These are phyloP conservation scores for Acleris literana DNA, from an alignment of 2,888 invertebrate species.

Conservation along the genomic window DNA sequence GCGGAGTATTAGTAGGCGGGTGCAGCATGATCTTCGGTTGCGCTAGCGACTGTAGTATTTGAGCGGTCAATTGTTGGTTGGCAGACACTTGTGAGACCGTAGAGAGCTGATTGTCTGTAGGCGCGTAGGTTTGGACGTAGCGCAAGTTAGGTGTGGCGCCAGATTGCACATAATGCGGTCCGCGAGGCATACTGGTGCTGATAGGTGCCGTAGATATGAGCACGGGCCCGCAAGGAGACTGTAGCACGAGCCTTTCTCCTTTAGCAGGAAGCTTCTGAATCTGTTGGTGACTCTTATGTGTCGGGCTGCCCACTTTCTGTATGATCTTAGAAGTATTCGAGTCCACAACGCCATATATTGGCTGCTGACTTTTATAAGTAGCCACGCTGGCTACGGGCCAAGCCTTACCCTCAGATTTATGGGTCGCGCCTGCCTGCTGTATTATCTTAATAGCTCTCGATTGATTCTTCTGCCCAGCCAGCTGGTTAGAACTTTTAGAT, in stretches of 20 bases:
- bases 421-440: slow-evolving; percentile 72
- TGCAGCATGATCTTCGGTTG: slow-evolving; percentile 75
- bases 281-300: slow-evolving; percentile 62
- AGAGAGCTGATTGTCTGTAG: slow-evolving; percentile 65
- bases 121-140: slow-evolving; percentile 73
- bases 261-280: slow-evolving; percentile 66
- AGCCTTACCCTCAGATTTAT: slow-evolving; percentile 71
- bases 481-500: slow-evolving; percentile 65
- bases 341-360: slow-evolving; percentile 65
- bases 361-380: slow-evolving; percentile 69
- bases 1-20: slow-evolving; percentile 37
- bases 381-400: slow-evolving; percentile 70
- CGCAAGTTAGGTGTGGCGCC: slow-evolving; percentile 75
- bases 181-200: slow-evolving; percentile 69
- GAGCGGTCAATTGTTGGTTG: slow-evolving; percentile 85
- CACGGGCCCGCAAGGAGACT: slow-evolving; percentile 76
- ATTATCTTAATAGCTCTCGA: slow-evolving; percentile 83
- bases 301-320: slow-evolving; percentile 77
- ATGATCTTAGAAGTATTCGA: slow-evolving; percentile 72
- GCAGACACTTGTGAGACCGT: slow-evolving; percentile 80
- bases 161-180: slow-evolving; percentile 78
- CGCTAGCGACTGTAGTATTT: slow-evolving; percentile 84
- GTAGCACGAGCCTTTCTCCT: slow-evolving; percentile 72
- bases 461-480: slow-evolving; percentile 67
- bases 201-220: slow-evolving; percentile 73